These are phyloP conservation scores for Tychaedon coryphoeus DNA, from an alignment of 2,113 vertebrate species.

Conservation along the genomic window DNA sequence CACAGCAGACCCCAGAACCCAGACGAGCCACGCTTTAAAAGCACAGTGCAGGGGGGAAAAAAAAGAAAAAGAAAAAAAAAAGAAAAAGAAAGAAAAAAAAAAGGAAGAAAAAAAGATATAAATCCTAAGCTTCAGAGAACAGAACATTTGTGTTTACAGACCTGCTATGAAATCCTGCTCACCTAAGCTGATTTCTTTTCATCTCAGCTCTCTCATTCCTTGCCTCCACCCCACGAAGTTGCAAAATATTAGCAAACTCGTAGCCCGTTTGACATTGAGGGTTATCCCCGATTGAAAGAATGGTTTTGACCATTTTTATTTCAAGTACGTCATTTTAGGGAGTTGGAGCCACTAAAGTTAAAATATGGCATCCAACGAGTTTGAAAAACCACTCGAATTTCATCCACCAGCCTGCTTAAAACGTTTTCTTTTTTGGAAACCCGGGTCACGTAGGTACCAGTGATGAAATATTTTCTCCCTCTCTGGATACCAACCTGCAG, in stretches of 20 bases:
- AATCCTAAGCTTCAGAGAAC: conserved; percentile 51
- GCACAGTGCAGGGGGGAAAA: neutral
- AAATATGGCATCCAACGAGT: conserved; percentile 79
- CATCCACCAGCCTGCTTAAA: conserved; percentile 63
- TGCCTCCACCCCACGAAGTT: conserved; percentile 54
- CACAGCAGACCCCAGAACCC: neutral
- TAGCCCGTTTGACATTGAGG: conserved; percentile 63
- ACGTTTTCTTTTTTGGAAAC: conserved; percentile 69
- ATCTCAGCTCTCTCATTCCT: conserved; percentile 20
- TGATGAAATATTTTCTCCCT: conserved; percentile 73
- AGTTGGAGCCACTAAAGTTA: conserved; percentile 75
- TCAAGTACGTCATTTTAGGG: conserved; percentile 80
- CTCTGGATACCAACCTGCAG: conserved; percentile 89
- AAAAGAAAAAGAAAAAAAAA: neutral
- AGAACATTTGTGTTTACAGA: conserved; percentile 73
- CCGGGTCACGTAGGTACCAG: conserved; percentile 72
- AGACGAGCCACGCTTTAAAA: conserved; percentile 46
- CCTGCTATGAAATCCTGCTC: conserved; percentile 48
- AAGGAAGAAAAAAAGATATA: neutral
- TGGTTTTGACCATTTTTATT: conserved; percentile 70
- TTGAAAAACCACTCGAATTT: conserved; percentile 65
- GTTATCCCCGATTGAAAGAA: conserved; percentile 59
- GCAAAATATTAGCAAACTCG: conserved; percentile 69
- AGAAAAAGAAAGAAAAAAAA: neutral
- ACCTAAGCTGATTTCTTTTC: conserved; percentile 62